These are phyloP conservation scores for Euzetes globulus DNA, from an alignment of 2,888 invertebrate species.

Conservation along the genomic window DNA sequence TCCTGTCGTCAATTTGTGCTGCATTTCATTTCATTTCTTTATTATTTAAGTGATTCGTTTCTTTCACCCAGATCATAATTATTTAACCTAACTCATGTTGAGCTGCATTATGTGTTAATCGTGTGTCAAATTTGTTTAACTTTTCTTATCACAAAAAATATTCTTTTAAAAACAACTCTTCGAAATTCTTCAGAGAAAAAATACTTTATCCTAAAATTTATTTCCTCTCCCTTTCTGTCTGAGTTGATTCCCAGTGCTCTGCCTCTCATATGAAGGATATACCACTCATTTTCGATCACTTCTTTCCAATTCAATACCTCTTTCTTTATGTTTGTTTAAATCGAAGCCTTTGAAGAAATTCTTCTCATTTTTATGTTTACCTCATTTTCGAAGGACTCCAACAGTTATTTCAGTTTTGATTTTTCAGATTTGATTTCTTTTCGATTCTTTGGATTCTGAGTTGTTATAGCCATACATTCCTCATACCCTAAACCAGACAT, in stretches of 20 bases:
- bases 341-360: not conserved
- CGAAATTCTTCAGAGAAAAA: no score
- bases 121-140: not conserved
- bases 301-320: not conserved
- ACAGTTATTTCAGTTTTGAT: not conserved
- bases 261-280: not conserved
- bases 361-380: not conserved
- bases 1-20: conserved; percentile 4
- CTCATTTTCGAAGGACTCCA: not conserved
- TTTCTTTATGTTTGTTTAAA: not conserved
- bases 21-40: not conserved
- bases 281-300: not conserved
- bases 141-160: not conserved
- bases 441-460: not conserved
- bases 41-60: not conserved
- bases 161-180: no score
- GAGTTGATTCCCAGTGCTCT: not conserved
- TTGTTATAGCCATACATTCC: not conserved
- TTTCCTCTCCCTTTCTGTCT: not conserved
- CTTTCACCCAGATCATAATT: not conserved
- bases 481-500: not conserved
- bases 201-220: not conserved
- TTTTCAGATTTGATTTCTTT: not conserved
- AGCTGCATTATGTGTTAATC: conserved; percentile 28
- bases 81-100: not conserved